Evolutionary conservation across 1,140 invertebrate species (phyloP).

Genomic region (Drosophila guanche): DNA sequence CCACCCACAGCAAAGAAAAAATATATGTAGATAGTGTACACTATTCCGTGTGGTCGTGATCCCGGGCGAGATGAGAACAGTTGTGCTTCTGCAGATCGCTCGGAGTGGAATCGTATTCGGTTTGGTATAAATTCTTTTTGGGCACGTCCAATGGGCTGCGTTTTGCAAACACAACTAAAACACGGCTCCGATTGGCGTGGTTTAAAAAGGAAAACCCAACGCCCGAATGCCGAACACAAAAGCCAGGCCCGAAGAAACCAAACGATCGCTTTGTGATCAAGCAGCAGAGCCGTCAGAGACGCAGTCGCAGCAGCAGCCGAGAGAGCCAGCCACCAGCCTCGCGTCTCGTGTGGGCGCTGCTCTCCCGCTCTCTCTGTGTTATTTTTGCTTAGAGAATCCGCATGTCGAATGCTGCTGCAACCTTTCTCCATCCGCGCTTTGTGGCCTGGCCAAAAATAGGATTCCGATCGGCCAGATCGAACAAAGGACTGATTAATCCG

Average conservation of each 20-base stretch:
- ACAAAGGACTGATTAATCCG: slow-evolving; percentile 46
- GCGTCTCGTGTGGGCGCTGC: slow-evolving; percentile 7
- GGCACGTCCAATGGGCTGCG: slow-evolving; percentile 66
- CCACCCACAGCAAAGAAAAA: slow-evolving; percentile 44
- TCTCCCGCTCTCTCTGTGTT: slow-evolving; percentile 18
- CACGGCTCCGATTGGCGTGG: slow-evolving; percentile 47
- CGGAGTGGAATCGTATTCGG: background rate
- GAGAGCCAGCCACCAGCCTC: background rate
- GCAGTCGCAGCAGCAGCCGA: too few species aligned
- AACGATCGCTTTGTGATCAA: slow-evolving; percentile 7
- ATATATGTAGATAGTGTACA: slow-evolving; percentile 3
- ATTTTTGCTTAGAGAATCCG: slow-evolving; percentile 7
- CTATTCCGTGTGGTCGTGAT: slow-evolving; percentile 21
- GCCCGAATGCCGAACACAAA: slow-evolving; percentile 67
- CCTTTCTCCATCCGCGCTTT: background rate
- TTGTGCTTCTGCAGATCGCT: slow-evolving; percentile 2
- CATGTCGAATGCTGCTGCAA: background rate
- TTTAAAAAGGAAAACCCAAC: slow-evolving; percentile 69
- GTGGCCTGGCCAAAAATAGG: slow-evolving; percentile 34
- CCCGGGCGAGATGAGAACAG: background rate
- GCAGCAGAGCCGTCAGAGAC: background rate
- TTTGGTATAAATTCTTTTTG: slow-evolving; percentile 2
- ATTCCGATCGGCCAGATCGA: background rate
- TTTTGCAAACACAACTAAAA: slow-evolving; percentile 73
- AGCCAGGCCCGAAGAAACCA: slow-evolving; percentile 30